Percentiles rank a stretch among this genome's conserved stretches.
Conservation (phyloP, 2,113 vertebrate genomes). For the Megaleporinus macrocephalus region DNA sequence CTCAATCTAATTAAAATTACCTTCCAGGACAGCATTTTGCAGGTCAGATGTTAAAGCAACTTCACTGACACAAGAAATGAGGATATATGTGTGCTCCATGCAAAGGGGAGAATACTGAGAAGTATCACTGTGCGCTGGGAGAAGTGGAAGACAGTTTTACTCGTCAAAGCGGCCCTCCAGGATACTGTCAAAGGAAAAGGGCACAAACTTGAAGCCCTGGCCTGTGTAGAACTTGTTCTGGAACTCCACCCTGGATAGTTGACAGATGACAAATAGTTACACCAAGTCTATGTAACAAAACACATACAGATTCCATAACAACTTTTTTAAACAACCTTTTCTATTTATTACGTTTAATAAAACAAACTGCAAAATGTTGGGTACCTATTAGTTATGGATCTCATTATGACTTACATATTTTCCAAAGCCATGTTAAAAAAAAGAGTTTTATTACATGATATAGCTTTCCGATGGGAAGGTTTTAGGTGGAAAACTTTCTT, state of each 20-base stretch:
- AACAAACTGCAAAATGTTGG: background rate
- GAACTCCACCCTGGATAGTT: constrained; percentile 91
- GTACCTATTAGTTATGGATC: background rate
- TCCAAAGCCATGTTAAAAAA: background rate
- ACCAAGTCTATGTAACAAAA: background rate
- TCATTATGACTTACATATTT: no score
- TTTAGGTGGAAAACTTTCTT: background rate
- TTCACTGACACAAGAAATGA: constrained; percentile 51
- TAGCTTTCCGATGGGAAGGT: background rate
- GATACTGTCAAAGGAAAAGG: constrained; percentile 96
- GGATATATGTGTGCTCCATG: constrained; percentile 59
- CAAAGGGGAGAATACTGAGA: constrained; percentile 7
- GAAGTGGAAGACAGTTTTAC: constrained; percentile 58
- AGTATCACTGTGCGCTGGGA: background rate
- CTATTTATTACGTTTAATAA: background rate
- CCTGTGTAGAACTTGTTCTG: constrained; percentile 98
- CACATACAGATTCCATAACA: background rate
- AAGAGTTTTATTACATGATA: background rate
- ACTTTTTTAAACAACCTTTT: background rate
- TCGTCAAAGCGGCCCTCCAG: constrained; percentile 92
- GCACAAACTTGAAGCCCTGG: constrained; percentile 93
- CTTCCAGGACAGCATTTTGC: background rate
- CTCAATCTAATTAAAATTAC: constrained; percentile 13
- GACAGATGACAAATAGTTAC: constrained; percentile 44
- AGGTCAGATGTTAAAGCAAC: constrained; percentile 34